A percentile compares a stretch with the other conserved stretches of the same genome.
These are phyloP conservation scores for Salminus brasiliensis DNA, from an alignment of 2,113 vertebrate genomes.

Conservation along the genomic window DNA sequence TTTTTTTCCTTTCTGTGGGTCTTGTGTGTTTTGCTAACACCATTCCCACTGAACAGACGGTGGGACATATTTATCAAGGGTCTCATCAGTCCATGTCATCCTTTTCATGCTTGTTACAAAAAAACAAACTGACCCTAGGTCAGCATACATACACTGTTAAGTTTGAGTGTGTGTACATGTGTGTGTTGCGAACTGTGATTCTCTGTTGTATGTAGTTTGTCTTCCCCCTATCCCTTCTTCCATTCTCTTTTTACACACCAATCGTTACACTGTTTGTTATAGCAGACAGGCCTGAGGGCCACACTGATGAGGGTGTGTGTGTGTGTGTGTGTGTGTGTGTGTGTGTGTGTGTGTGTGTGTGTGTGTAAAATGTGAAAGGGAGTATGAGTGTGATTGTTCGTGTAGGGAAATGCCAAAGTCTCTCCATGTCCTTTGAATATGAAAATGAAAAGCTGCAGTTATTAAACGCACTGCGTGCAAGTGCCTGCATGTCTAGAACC, in stretches of 20 bases:
- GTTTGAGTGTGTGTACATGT: background rate
- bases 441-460: constrained; percentile 38
- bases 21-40: too few species aligned
- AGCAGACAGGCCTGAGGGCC: constrained; percentile 26
- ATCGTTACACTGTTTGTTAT: background rate
- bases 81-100: too few species aligned
- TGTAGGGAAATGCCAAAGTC: constrained; percentile 35
- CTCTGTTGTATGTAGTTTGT: background rate
- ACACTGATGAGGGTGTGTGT: background rate
- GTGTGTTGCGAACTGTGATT: background rate
- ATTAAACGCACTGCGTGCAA: constrained; percentile 20
- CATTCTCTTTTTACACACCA: background rate
- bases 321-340: background rate
- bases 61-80: too few species aligned
- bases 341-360: background rate
- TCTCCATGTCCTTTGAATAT: constrained; percentile 29
- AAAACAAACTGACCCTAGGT: too few species aligned
- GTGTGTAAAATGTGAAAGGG: background rate
- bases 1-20: too few species aligned
- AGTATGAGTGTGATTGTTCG: background rate
- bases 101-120: too few species aligned
- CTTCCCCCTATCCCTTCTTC: background rate
- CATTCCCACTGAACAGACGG: too few species aligned
- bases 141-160: too few species aligned
- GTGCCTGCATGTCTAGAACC: constrained; percentile 33